A percentile compares a stretch with the other conserved stretches of the same genome.
Conservation (phyloP, 2,113 vertebrate species). For the Nesogale talazaci region DNA sequence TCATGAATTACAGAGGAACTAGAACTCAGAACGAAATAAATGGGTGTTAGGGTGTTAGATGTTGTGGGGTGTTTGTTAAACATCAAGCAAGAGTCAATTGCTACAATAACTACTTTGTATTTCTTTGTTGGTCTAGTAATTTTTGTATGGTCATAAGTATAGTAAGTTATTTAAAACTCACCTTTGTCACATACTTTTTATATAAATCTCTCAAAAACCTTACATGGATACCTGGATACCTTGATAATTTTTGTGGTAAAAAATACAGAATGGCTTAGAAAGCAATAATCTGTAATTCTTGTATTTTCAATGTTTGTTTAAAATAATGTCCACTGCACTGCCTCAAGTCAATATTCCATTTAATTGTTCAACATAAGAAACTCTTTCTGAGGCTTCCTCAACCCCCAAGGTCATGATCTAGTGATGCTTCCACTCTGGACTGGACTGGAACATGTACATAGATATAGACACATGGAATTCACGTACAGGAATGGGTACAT, state of each 20-base stretch:
- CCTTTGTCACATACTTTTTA: constrained; percentile 26
- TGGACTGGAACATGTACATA: too few relatives aligned
- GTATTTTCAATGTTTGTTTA: not conserved
- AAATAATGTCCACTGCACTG: not conserved
- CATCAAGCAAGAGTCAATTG: not conserved
- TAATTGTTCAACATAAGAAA: not conserved
- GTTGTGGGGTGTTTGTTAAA: not conserved
- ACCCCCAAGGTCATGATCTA: too few relatives aligned
- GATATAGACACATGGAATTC: too few relatives aligned
- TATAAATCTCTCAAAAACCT: constrained; percentile 10
- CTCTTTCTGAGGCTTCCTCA: not conserved
- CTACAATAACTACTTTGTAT: not conserved
- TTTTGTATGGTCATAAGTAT: not conserved
- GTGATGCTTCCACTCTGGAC: too few relatives aligned
- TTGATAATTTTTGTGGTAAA: constrained; percentile 10
- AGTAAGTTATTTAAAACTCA: constrained; percentile 31
- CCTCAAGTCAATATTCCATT: constrained; percentile 18
- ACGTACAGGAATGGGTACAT: too few relatives aligned
- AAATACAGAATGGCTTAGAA: constrained; percentile 23
- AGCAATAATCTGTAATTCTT: constrained; percentile 27
- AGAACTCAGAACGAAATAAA: not conserved
- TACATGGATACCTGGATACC: constrained; percentile 6
- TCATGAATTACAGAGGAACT: too few relatives aligned
- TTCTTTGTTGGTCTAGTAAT: not conserved
- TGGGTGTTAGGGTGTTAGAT: not conserved